Evolutionary conservation across 2,888 invertebrate species (phyloP).

Genomic region (Brachyptera risi): DNA sequence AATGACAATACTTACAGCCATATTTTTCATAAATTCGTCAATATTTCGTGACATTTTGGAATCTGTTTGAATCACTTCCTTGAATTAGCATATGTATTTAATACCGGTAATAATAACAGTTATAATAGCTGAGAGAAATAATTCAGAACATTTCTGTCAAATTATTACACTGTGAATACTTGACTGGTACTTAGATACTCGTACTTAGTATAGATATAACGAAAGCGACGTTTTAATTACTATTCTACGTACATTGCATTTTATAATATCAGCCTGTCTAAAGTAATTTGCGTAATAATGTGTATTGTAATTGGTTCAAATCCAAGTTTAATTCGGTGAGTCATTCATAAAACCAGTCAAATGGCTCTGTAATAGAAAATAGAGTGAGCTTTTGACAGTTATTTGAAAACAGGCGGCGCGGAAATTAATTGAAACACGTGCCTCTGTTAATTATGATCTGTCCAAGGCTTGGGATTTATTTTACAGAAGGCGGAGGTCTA

Average conservation of each 20-base stretch:
- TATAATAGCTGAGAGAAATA: no score
- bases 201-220: no score
- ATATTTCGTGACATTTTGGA: no score
- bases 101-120: no score
- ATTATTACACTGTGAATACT: no score
- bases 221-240: no score
- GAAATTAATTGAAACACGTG: conserved; percentile 18
- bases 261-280: not conserved
- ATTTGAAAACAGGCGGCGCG: conserved; percentile 11
- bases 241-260: no score
- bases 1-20: conserved; percentile 4
- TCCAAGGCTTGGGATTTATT: conserved; percentile 10
- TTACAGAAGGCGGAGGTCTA: conserved; percentile 5
- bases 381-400: conserved; percentile 18
- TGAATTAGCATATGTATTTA: no score
- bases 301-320: not conserved
- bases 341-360: conserved; percentile 6
- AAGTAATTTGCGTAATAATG: not conserved
- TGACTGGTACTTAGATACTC: no score
- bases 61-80: no score
- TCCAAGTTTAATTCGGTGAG: not conserved
- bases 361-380: not conserved
- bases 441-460: conserved; percentile 7
- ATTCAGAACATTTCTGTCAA: no score
- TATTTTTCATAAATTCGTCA: no score